Evolutionary conservation across 2,888 invertebrate species (phyloP).

Genomic region (Acrobeloides nanus): DNA sequence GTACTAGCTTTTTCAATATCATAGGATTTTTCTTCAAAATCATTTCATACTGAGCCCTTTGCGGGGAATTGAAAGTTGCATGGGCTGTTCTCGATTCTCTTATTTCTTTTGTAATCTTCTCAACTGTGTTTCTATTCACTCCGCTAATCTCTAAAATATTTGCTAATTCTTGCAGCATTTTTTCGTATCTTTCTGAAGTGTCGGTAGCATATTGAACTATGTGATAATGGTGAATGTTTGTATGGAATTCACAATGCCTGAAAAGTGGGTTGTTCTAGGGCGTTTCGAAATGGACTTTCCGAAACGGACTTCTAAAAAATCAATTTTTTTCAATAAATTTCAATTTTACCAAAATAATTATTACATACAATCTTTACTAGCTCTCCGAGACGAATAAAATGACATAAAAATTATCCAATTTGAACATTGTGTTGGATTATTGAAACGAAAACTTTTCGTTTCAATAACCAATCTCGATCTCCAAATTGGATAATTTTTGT

Average conservation of each 20-base stretch:
- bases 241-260: conserved; percentile 14
- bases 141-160: conserved; percentile 1
- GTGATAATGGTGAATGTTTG: background rate
- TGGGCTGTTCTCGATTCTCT: background rate
- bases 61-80: background rate
- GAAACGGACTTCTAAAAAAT: too few relatives aligned
- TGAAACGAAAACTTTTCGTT: too few relatives aligned
- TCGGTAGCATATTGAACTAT: background rate
- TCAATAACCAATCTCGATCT: too few relatives aligned
- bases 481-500: too few relatives aligned
- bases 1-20: conserved; percentile 1
- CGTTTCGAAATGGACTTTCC: too few relatives aligned
- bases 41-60: conserved; percentile 1
- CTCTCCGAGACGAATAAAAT: too few relatives aligned
- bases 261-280: too few relatives aligned
- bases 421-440: too few relatives aligned
- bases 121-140: background rate
- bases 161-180: conserved; percentile 7
- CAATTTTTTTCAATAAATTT: too few relatives aligned
- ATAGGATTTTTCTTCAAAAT: background rate
- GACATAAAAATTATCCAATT: too few relatives aligned
- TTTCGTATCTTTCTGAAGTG: background rate
- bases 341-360: too few relatives aligned
- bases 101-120: background rate
- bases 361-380: too few relatives aligned